Evolutionary conservation across 2,113 vertebrate species (phyloP).

Genomic region (Thalassarche chlororhynchos): DNA sequence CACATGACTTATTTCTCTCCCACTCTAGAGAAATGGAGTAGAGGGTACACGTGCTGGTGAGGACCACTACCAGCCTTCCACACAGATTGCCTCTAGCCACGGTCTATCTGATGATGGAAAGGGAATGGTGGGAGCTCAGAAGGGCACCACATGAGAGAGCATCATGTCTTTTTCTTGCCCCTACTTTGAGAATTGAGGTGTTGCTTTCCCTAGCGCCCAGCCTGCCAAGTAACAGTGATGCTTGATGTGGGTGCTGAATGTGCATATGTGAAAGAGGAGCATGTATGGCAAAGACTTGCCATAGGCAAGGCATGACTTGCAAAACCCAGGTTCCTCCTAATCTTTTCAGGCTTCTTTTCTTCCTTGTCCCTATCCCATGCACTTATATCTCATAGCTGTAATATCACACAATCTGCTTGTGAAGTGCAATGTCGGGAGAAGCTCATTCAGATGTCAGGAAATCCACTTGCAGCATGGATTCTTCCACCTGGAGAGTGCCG

Average conservation of each 20-base stretch:
- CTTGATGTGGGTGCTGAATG: not conserved
- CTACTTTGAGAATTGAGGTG: not conserved
- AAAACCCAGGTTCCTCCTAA: not conserved
- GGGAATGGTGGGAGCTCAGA: not conserved
- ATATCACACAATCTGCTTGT: not conserved
- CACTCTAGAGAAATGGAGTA: not conserved
- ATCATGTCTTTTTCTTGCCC: not conserved
- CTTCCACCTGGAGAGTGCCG: not conserved
- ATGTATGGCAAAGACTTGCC: not conserved
- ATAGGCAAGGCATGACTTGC: not conserved
- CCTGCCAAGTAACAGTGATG: not conserved
- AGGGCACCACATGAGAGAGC: not conserved
- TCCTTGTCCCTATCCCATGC: not conserved
- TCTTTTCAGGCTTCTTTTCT: not conserved
- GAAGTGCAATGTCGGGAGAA: not conserved
- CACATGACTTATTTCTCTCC: not conserved
- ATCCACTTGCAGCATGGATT: not conserved
- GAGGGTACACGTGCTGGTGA: not conserved
- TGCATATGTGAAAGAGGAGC: not conserved
- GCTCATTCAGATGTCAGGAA: not conserved
- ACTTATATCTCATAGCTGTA: not conserved
- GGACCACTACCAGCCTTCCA: not conserved
- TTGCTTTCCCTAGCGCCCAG: not conserved
- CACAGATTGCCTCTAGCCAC: not conserved
- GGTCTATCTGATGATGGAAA: not conserved